phyloP scores from a whole-genome alignment of 2,113 vertebrate genomes.

The Carollia perspicillata region DNA sequence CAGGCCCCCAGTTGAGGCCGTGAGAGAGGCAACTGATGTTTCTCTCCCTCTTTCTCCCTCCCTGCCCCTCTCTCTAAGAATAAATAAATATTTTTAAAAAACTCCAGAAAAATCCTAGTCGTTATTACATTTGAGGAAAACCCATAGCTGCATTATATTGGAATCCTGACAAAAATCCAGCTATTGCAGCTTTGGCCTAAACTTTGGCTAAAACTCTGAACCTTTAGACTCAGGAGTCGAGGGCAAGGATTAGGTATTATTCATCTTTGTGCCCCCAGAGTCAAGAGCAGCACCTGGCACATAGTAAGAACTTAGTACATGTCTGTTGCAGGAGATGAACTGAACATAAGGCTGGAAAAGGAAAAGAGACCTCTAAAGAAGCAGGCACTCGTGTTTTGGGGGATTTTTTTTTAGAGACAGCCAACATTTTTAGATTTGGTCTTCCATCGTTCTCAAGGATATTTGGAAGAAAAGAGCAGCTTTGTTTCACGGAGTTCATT shows the following conservation, averaged over 20 bases:
- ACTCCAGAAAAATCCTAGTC: not conserved
- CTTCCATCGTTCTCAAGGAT: not conserved
- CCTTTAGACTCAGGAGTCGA: not conserved
- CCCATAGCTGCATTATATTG: not conserved
- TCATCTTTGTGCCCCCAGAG: not conserved
- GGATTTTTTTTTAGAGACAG: not conserved
- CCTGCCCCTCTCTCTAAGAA: too few relatives aligned
- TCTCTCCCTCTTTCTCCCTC: too few relatives aligned
- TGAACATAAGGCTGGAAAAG: not conserved
- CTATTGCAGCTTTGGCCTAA: not conserved
- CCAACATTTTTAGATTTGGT: slow-evolving; percentile 46
- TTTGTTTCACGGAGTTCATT: slow-evolving; percentile 40
- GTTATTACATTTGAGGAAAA: not conserved
- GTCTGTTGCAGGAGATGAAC: not conserved
- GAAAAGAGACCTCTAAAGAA: not conserved
- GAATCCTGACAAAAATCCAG: slow-evolving; percentile 17
- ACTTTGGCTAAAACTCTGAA: not conserved
- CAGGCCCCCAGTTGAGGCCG: too few relatives aligned
- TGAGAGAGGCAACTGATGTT: too few relatives aligned
- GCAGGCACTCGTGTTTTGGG: not conserved
- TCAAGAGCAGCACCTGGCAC: not conserved
- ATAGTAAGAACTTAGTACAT: not conserved
- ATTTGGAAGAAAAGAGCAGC: slow-evolving; percentile 18
- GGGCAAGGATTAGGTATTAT: not conserved
- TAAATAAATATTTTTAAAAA: too few relatives aligned